phyloP scores from a whole-genome alignment of 2,797 vertebrate species.

The Catostomus latipinnis region DNA sequence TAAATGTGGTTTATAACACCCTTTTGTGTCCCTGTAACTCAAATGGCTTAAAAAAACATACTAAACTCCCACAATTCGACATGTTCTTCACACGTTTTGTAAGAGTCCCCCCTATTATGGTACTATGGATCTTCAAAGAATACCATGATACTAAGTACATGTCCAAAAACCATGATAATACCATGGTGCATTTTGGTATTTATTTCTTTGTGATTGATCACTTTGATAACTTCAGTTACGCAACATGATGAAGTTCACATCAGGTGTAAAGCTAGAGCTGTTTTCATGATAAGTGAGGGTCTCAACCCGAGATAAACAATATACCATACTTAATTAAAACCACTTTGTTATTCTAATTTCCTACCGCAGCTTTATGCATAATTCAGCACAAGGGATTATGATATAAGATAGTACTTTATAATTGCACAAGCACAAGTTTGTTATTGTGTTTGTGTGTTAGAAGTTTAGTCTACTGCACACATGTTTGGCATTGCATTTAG shows the following conservation, averaged over 20 bases:
- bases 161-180: no score
- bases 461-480: constrained; percentile 12
- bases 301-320: constrained; percentile 16
- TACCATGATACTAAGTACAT: no score
- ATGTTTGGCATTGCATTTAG: constrained; percentile 33
- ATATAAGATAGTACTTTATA: constrained; percentile 1
- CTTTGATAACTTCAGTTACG: not conserved
- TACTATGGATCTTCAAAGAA: no score
- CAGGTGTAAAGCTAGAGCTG: constrained; percentile 17
- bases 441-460: not conserved
- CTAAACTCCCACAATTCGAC: no score
- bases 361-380: constrained; percentile 9
- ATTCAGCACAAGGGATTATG: constrained; percentile 27
- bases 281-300: constrained; percentile 18
- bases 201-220: no score
- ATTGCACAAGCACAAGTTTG: constrained; percentile 11
- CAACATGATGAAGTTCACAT: constrained; percentile 9
- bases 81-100: no score
- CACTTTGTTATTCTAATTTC: constrained; percentile 22
- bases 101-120: no score
- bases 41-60: no score
- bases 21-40: no score
- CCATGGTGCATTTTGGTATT: no score
- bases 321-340: constrained; percentile 16
- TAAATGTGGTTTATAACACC: no score